Evolutionary conservation across 2,113 vertebrate species (phyloP), one percentile per base, ranked within the genome.

Genomic region (Mixornis gularis): DNA sequence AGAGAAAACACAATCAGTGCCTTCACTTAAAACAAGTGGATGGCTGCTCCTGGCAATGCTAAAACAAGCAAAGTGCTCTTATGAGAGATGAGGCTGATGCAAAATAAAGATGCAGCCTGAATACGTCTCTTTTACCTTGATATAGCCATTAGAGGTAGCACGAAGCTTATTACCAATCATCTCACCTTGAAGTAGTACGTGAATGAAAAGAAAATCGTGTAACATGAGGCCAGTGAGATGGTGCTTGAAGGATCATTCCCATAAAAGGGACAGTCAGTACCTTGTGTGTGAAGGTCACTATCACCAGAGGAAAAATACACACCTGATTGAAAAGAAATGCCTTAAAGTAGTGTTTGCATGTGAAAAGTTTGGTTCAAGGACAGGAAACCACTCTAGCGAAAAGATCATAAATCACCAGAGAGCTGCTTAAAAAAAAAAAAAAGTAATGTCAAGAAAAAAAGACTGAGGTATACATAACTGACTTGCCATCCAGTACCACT

Each of bases 241-340:
- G 71, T 74, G 76, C 79, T 91, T 94, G 87, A 96, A 96, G 85
- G 68, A 79, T 77, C 85, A 24, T 70, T 79, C 68, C 51, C 55
- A 27, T 77, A 88, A 88, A 79, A 70, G 43, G 59, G 63, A 77
- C 79, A 92, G 70, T 38, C 81, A 43, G 64, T 55, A 87, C 68
- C 43, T 65, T 51, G 58, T 36, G 62, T 89, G 59, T 80, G 92
- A 95, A 96, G 94, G 94, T 94, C 93, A 93, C 71, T 51, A 66
- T 24, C 46, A 79, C 12, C 38, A 80, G 51, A 77, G 27, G 43
- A 87, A 82, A 92, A 87, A 80, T 43, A 73, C 11, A 51, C 72
- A 77, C 34, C 79, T 36, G 48, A 95, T 5, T 51, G 87, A 83
- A 93, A 92, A 90, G 63, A 85, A 87, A 87, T 48, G 21, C 62